Evolutionary conservation across 2,888 invertebrate genomes (phyloP).

Genomic region (Apodemia duryi): DNA sequence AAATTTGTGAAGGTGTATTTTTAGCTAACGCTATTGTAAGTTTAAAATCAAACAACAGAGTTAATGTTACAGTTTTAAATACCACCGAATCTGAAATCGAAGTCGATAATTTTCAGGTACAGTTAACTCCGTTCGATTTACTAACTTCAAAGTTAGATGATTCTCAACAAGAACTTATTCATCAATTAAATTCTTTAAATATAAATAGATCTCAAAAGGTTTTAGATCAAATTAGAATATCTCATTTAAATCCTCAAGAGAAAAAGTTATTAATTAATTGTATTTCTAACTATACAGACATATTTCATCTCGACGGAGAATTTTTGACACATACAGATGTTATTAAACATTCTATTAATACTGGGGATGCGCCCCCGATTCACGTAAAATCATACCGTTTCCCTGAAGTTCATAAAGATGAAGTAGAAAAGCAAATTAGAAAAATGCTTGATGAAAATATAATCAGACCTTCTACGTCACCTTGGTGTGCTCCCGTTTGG

Average conservation of each 20-base stretch:
- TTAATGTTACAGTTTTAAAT: slow-evolving; percentile 29
- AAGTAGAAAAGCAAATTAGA: slow-evolving; percentile 26
- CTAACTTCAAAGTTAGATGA: not conserved
- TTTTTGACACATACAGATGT: slow-evolving; percentile 20
- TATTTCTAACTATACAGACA: slow-evolving; percentile 1
- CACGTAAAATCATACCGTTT: slow-evolving; percentile 31
- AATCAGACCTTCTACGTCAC: slow-evolving; percentile 26
- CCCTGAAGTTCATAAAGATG: slow-evolving; percentile 25
- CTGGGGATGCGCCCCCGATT: slow-evolving; percentile 27
- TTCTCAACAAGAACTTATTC: not conserved
- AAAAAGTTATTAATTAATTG: slow-evolving; percentile 21
- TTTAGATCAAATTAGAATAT: slow-evolving; percentile 11
- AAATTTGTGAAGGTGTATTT: slow-evolving; percentile 23
- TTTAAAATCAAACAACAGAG: slow-evolving; percentile 27
- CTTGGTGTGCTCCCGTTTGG: slow-evolving; percentile 19
- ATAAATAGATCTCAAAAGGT: slow-evolving; percentile 1
- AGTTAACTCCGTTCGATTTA: not conserved
- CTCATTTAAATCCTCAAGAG: slow-evolving; percentile 21
- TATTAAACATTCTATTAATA: slow-evolving; percentile 26
- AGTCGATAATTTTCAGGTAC: slow-evolving; percentile 21
- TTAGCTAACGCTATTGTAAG: slow-evolving; percentile 26
- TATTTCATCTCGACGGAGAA: slow-evolving; percentile 17
- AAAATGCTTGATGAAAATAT: slow-evolving; percentile 24
- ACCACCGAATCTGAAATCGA: slow-evolving; percentile 22
- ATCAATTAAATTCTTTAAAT: slow-evolving; percentile 11